Base-by-base conservation (phyloP, 2,113 vertebrate genomes). In the Oncorhynchus kisutch region DNA sequence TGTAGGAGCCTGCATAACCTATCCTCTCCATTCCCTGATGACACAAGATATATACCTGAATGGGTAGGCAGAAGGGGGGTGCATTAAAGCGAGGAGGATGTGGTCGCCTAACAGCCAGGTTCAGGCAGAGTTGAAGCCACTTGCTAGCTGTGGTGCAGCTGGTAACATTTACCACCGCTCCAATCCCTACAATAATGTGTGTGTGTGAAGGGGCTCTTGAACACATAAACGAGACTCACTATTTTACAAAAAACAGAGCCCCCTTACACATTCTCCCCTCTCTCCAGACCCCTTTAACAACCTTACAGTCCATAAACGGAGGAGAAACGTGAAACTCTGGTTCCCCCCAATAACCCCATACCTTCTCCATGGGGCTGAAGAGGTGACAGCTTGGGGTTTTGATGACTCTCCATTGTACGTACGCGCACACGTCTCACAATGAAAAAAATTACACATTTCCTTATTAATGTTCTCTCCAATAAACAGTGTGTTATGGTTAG, bases 61-160 rank as follows among this genome's bases (percentile, higher is more conserved):
- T 49, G 59, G 76, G 84, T 76, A 78, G 59, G 59, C 59, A 62
- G 20, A 24, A 62, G 60, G 39, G 39, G 39, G 8, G 7, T 39
- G 39, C 39, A 39, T 39, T 39, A 39, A 39, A 39, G 39, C 7
- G 8, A 39, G 39, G 88, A 84, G 80, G 82, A 87, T 81, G 82
- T 84, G 84, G 88, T 88, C 90, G 83, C 81, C 76, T 89, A 87
- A 88, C 82, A 71, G 78, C 22, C 3, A 75, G 86, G 91, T 93
- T 93, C 91, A 92, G 85, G 64, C 86, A 92, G 84, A 93, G 91
- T 92, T 92, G 39, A 93, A 88, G 88, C 85, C 82, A 86, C 77
- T 88, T 65, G 82, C 88, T 90, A 22, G 68, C 86, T 84, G 82
- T 9, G 81, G 7, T 39, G 39, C 39, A 39, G 39, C 39, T 39